These are phyloP conservation scores for Drosophila mercatorum DNA, from an alignment of 2,888 invertebrate species.

Conservation along the genomic window DNA sequence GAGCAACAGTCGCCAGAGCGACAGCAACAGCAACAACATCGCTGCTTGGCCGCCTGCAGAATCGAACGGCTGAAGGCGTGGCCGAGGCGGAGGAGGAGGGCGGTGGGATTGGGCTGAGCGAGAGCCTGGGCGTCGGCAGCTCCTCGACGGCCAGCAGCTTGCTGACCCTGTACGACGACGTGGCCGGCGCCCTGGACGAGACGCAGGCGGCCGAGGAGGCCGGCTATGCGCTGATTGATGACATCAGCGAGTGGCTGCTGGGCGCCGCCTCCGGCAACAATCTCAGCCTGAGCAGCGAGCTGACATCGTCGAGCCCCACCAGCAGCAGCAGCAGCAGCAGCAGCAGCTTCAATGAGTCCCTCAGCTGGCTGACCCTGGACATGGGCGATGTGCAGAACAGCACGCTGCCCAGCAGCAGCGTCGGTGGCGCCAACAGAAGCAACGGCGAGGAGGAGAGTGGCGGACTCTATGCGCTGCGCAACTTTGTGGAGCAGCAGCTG, in stretches of 20 bases:
- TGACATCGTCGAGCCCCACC: slow-evolving; percentile 31
- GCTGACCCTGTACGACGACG: slow-evolving; percentile 61
- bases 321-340: slow-evolving; percentile 1
- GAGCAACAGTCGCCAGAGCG: slow-evolving; percentile 31
- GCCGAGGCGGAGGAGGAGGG: not conserved
- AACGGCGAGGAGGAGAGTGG: slow-evolving; percentile 21
- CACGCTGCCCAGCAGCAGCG: slow-evolving; percentile 32
- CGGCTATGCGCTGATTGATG: slow-evolving; percentile 69
- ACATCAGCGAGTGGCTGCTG: slow-evolving; percentile 71
- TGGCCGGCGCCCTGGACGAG: slow-evolving; percentile 45
- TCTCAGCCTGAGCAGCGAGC: slow-evolving; percentile 20
- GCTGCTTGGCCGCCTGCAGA: slow-evolving; percentile 51
- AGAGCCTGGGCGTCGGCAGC: slow-evolving; percentile 21
- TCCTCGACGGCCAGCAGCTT: slow-evolving; percentile 49
- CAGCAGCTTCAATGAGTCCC: slow-evolving; percentile 50
- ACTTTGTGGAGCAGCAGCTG: slow-evolving; percentile 68
- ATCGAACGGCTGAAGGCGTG: slow-evolving; percentile 28
- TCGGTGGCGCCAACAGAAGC: slow-evolving; percentile 11
- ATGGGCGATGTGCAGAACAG: slow-evolving; percentile 52
- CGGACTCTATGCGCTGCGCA: slow-evolving; percentile 60
- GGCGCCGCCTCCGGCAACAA: slow-evolving; percentile 45
- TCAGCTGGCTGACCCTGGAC: slow-evolving; percentile 63
- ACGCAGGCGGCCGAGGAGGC: slow-evolving; percentile 55
- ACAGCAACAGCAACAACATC: slow-evolving; percentile 7
- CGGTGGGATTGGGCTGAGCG: slow-evolving; percentile 5